Evolutionary conservation across 2,888 invertebrate species (phyloP).

Genomic region (Amphipoea lucens): DNA sequence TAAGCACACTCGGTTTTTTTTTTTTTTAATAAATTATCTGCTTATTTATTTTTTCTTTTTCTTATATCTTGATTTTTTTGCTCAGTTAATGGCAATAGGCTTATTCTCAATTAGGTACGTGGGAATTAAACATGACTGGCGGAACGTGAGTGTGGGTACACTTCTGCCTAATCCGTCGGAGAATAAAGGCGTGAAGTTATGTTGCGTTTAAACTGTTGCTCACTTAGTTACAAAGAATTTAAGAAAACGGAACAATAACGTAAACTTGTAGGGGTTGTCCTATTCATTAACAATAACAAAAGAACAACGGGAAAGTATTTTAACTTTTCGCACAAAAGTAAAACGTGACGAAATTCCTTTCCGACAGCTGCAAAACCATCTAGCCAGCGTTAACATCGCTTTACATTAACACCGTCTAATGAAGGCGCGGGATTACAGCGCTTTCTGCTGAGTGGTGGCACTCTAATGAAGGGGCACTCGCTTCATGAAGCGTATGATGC

Average conservation of each 20-base stretch:
- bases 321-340: conserved; percentile 15
- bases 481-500: conserved; percentile 36
- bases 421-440: conserved; percentile 44
- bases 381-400: conserved; percentile 37
- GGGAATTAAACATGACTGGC: not conserved
- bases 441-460: conserved; percentile 32
- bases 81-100: not conserved
- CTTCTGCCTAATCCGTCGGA: not conserved
- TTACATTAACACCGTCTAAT: conserved; percentile 38
- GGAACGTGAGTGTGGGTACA: not conserved
- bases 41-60: not conserved
- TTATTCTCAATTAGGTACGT: no score
- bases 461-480: conserved; percentile 46
- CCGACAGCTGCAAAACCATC: conserved; percentile 31
- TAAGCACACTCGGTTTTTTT: not conserved
- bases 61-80: not conserved
- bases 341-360: conserved; percentile 39
- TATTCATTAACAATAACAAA: conserved; percentile 3
- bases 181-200: not conserved
- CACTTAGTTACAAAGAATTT: not conserved
- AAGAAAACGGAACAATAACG: not conserved
- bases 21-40: not conserved
- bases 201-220: not conserved
- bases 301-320: conserved; percentile 5
- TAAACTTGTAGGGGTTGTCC: not conserved